Base-by-base conservation (phyloP, 2,888 invertebrate species). In the Pristionchus entomophagus region DNA sequence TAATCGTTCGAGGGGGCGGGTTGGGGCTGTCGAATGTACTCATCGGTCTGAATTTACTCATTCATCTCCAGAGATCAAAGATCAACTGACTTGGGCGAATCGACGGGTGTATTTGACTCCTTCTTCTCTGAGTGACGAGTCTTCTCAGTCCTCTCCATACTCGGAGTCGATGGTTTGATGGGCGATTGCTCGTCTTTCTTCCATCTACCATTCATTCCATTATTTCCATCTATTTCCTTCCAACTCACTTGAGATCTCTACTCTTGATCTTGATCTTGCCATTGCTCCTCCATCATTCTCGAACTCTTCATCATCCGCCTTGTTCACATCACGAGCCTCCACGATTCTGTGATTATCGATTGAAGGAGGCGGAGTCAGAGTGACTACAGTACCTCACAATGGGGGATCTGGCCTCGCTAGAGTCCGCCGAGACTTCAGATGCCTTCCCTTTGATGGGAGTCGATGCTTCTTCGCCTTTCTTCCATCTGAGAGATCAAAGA, bases 131-230 rank as follows among this genome's bases (percentile, higher is more conserved):
- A 69, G 1, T 4, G 1, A 14, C 22, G 35, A 38, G 22, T 69
- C 65, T 69, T 69, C 65, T 69, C 65, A 38, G 65, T n/a, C n/a
- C n/a, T n/a, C n/a, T n/a, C n/a, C n/a, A n/a, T 35, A 69, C 35
- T 38, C 14, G 59, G 5, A 29, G 59, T 12, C 1, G 65, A 12
- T 17, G 35, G 35, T 4, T 65, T 35, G 65, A 29, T 32, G 35
- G 35, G 65, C 22, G 65, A 35, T 12, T 29, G 29, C 0, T 29
- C 26, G 14, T 59, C 59, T 29, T 59, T 59, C 65, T 69, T 69
- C 65, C 65, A 69, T 69, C 65, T 69, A 3, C 19, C 3, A 69
- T 38, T 22, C 4, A 59, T 10, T n/a, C 0, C 10, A n/a, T 59
- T 8, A 26, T 12, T 45, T 45, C 45, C 45, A 45, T n/a, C 45